Evolutionary conservation across 2,888 invertebrate genomes (phyloP).

Genomic region (Aspidapion aeneum): DNA sequence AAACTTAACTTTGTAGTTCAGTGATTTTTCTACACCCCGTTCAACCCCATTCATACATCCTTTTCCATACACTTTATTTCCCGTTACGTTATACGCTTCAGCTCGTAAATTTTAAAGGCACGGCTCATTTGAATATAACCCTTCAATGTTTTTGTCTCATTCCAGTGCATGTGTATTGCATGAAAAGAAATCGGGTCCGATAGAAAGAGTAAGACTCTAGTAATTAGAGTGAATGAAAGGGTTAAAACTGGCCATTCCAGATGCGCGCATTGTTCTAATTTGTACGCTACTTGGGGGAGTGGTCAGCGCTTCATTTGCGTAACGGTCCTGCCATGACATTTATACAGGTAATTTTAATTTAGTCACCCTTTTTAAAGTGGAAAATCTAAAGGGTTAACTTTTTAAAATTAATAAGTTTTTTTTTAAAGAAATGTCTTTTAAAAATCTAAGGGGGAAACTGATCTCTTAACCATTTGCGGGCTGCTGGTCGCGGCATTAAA

Average conservation of each 20-base stretch:
- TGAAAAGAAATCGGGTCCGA: too few relatives aligned
- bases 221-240: not conserved
- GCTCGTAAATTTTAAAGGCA: not conserved
- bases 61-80: not conserved
- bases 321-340: not conserved
- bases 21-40: not conserved
- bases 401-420: too few relatives aligned
- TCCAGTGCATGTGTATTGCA: too few relatives aligned
- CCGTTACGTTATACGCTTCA: not conserved
- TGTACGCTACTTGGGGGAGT: not conserved
- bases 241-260: not conserved
- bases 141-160: too few relatives aligned
- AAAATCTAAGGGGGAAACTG: too few relatives aligned
- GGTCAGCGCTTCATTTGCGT: not conserved
- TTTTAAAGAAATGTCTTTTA: too few relatives aligned
- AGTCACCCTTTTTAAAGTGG: too few relatives aligned
- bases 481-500: too few relatives aligned
- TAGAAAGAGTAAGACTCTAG: too few relatives aligned
- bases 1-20: too few relatives aligned
- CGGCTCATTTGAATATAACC: not conserved
- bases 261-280: not conserved
- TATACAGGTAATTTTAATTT: not conserved
- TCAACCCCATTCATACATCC: not conserved
- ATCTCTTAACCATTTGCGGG: too few relatives aligned
- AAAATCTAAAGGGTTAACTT: too few relatives aligned